Evolutionary conservation across 2,888 invertebrate genomes (phyloP), one percentile per base, ranked within the genome.

Genomic region (Apamea crenata): DNA sequence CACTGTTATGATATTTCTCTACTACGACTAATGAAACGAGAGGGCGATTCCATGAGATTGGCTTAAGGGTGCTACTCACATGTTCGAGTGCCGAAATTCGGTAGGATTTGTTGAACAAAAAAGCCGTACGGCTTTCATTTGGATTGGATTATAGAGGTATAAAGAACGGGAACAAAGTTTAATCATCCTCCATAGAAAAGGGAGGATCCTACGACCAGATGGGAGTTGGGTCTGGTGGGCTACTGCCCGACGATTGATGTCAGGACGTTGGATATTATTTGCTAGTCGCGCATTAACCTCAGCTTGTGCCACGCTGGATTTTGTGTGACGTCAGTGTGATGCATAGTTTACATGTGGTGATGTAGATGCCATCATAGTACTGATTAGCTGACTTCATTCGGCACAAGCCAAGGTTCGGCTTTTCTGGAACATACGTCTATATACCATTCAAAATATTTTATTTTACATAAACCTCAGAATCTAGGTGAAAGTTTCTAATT

Each of bases 21-120:
- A 88, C 90, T 90, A 79, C 80, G 77, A 78, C 89, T 90, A 92
- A 92, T 92, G 91, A 92, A 91, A 91, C 77, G 87, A 80, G 77
- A 85, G 81, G 82, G 87, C 76, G 82, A 89, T 89, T 87, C 84
- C 74, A 85, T 84, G 81, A 84, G 88, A 91, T 91, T 91, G 88
- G 77, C 74, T 82, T 40, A n/a, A 10, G 71, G 71, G 12, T 12
- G 59, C 12, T 59, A 71, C 12, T 1, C 36, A 70, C 50, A 16
- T n/a, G 6, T 36, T 36, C 36, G n/a, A 25, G 36, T 40, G 40
- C 18, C n/a, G 12, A 18, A n/a, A 36, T 70, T 70, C n/a, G 25
- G 70, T 18, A 25, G 25, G 25, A 36, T 36, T 53, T 53, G 21
- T 50, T 25, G 32, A 32, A 50, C 14, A 29, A 21, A 4, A 50